Conservation (phyloP, 2,797 vertebrate genomes). For the Podargus strigoides region DNA sequence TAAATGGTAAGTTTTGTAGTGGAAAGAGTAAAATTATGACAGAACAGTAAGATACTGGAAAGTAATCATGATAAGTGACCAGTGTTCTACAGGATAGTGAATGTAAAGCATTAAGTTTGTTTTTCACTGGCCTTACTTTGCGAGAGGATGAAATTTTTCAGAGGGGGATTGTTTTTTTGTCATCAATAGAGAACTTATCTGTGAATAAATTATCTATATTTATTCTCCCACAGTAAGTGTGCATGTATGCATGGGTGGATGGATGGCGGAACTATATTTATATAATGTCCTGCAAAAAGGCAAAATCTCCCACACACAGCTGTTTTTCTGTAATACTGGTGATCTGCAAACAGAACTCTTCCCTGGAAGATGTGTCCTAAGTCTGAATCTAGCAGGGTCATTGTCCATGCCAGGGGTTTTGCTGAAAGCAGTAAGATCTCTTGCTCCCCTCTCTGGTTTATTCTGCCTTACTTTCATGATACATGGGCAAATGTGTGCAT, state of each 20-base stretch:
- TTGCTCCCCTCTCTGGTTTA: neutral
- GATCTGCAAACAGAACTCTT: neutral
- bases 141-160: neutral
- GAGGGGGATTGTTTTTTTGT: neutral
- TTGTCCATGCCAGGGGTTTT: neutral
- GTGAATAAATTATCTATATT: constrained; percentile 9
- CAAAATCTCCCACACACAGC: neutral
- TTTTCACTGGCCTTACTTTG: neutral
- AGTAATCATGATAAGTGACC: neutral
- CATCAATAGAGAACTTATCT: neutral
- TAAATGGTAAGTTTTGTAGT: neutral
- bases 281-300: neutral
- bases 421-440: neutral
- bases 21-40: neutral
- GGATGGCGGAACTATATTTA: neutral
- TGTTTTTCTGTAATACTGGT: neutral
- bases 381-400: neutral
- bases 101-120: neutral
- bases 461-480: neutral
- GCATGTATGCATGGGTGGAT: neutral
- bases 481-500: neutral
- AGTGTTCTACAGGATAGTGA: neutral
- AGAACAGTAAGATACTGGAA: neutral
- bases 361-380: neutral
- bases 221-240: neutral